A percentile compares a stretch with the other conserved stretches of the same genome.
Conservation (phyloP, 2,113 vertebrate species). For the Cavia aperea region DNA sequence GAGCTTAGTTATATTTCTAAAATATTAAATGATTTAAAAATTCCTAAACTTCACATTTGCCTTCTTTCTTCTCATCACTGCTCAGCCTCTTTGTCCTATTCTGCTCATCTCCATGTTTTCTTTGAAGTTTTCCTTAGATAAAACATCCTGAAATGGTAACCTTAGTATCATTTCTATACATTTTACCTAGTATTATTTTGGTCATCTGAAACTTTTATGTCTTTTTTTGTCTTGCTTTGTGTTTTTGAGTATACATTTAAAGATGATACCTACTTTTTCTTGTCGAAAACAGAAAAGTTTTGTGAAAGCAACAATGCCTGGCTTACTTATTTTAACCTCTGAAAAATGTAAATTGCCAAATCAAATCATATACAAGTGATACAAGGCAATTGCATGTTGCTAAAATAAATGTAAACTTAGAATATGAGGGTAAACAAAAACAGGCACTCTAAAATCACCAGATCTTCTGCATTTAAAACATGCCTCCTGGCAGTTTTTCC, state of each 20-base stretch:
- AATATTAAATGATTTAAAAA: background rate
- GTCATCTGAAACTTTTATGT: background rate
- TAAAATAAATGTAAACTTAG: conserved; percentile 17
- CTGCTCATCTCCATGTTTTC: background rate
- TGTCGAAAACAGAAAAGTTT: background rate
- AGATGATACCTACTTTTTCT: background rate
- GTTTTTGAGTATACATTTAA: background rate
- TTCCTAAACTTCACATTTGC: background rate
- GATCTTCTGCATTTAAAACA: conserved; percentile 32
- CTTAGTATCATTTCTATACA: background rate
- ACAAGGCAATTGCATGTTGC: background rate
- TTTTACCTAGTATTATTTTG: background rate
- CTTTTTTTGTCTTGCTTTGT: background rate
- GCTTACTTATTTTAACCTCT: conserved; percentile 1
- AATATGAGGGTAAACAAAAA: conserved; percentile 14
- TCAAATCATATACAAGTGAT: background rate
- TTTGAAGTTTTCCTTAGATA: background rate
- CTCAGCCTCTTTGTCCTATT: background rate
- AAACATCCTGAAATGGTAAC: background rate
- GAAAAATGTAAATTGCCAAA: conserved; percentile 13
- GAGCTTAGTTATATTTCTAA: background rate
- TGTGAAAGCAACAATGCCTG: background rate
- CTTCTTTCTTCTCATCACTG: background rate
- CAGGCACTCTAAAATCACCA: background rate
- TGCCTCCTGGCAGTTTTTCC: background rate